Evolutionary conservation across 2,888 invertebrate species (phyloP).

Genomic region (Latrodectus hesperus): DNA sequence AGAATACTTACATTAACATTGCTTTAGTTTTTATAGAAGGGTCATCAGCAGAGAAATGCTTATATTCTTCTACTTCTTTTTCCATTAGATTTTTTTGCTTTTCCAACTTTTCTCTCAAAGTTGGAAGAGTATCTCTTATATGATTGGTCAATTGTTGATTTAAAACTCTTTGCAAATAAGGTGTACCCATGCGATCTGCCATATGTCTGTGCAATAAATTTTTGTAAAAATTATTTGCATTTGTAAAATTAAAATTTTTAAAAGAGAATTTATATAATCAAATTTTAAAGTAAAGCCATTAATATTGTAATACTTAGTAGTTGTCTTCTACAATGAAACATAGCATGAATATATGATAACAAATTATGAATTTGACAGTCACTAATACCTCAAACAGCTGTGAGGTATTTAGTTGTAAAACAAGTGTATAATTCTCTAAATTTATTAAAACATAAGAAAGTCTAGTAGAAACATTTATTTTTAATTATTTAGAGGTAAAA

Average conservation of each 20-base stretch:
- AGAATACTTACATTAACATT: conserved; percentile 93
- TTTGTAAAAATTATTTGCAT: background rate
- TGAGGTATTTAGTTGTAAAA: too few species aligned
- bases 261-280: background rate
- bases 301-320: too few species aligned
- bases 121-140: conserved; percentile 97
- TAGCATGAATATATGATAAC: too few species aligned
- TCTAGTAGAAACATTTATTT: too few species aligned
- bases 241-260: background rate
- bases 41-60: conserved; percentile 98
- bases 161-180: conserved; percentile 94
- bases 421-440: too few species aligned
- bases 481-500: too few species aligned
- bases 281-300: too few species aligned
- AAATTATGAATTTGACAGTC: too few species aligned
- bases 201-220: conserved; percentile 80
- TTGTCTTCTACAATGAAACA: too few species aligned
- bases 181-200: conserved; percentile 98
- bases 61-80: conserved; percentile 99
- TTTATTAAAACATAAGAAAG: too few species aligned
- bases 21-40: conserved; percentile 99
- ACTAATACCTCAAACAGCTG: too few species aligned
- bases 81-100: conserved; percentile 95
- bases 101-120: conserved; percentile 95
- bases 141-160: conserved; percentile 99